Conservation (phyloP, 2,888 invertebrate genomes). For the Trissolcus japonicus region DNA sequence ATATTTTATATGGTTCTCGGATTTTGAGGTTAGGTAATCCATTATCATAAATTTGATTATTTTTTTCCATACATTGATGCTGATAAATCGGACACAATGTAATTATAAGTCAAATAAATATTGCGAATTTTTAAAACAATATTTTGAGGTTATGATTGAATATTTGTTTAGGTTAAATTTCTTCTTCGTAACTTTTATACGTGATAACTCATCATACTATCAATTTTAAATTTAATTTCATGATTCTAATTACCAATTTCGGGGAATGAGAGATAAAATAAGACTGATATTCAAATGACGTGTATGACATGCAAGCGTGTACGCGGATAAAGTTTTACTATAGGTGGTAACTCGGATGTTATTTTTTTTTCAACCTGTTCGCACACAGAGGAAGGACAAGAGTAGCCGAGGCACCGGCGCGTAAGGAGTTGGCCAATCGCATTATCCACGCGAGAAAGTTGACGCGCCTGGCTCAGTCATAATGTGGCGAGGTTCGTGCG, state of each 20-base stretch:
- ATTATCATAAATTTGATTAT: too few relatives aligned
- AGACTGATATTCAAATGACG: not conserved
- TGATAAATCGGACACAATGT: too few relatives aligned
- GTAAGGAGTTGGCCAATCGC: constrained; percentile 56
- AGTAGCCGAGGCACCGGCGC: constrained; percentile 50
- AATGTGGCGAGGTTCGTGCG: constrained; percentile 51
- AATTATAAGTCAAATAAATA: too few relatives aligned
- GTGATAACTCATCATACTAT: too few relatives aligned
- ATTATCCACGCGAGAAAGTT: constrained; percentile 57
- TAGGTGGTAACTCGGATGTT: constrained; percentile 33
- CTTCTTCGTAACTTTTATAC: too few relatives aligned
- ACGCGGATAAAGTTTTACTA: constrained; percentile 30
- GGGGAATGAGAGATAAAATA: not conserved
- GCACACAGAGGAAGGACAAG: constrained; percentile 45
- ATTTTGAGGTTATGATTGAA: too few relatives aligned
- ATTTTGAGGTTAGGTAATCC: too few relatives aligned
- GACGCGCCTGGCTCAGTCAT: constrained; percentile 50
- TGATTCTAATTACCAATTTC: not conserved
- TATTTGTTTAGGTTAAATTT: too few relatives aligned
- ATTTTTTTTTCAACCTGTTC: constrained; percentile 52
- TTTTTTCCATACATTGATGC: too few relatives aligned
- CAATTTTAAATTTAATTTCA: too few relatives aligned
- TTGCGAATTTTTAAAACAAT: too few relatives aligned
- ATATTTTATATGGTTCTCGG: too few relatives aligned
- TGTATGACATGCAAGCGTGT: constrained; percentile 29